phyloP scores from a whole-genome alignment of 2,113 vertebrate species.

The Melozone crissalis region DNA sequence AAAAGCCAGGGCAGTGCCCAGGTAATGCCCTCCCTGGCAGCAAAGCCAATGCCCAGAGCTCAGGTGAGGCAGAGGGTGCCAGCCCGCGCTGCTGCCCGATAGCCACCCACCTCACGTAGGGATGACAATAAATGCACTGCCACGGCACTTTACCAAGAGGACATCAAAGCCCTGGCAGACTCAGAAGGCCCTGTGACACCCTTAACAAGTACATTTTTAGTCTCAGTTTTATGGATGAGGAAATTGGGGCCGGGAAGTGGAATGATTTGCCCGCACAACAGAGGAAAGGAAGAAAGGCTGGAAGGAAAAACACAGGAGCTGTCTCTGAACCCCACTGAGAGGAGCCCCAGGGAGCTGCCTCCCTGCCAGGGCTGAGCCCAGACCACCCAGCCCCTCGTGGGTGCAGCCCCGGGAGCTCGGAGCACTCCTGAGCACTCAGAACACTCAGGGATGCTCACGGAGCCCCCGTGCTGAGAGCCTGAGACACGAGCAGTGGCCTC shows the following conservation, averaged over 20 bases:
- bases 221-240: conserved; percentile 63
- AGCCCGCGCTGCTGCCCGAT: background rate
- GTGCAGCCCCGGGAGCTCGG: fast-evolving
- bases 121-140: background rate
- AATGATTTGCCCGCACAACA: background rate
- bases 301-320: background rate
- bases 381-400: fast-evolving
- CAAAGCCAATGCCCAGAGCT: fast-evolving
- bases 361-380: background rate
- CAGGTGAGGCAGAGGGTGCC: background rate
- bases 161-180: conserved; percentile 36
- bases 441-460: fast-evolving
- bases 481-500: background rate
- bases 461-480: fast-evolving
- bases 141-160: background rate
- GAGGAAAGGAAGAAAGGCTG: background rate
- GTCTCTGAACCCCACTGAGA: fast-evolving
- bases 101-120: background rate
- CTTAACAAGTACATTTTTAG: conserved; percentile 29
- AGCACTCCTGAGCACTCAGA: fast-evolving
- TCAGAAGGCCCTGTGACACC: conserved; percentile 29
- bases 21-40: fast-evolving
- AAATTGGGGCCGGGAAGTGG: background rate
- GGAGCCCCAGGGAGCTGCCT: fast-evolving
- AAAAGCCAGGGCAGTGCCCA: background rate